phyloP scores from a whole-genome alignment of 2,113 vertebrate species.

The Empidonax alnorum region DNA sequence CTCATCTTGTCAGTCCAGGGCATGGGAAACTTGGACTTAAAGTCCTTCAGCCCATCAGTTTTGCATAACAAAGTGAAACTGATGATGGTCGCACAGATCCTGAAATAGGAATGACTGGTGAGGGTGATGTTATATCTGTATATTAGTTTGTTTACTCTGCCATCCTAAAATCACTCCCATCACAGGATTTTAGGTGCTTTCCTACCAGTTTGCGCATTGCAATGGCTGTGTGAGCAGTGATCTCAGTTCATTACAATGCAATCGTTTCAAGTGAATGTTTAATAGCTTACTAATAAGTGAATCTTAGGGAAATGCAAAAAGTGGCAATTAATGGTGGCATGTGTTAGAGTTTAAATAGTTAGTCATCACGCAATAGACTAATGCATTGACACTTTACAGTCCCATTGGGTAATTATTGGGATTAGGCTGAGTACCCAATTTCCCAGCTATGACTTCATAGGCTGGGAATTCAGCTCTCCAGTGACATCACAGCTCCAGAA shows the following conservation, averaged over 20 bases:
- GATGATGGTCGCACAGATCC: background rate
- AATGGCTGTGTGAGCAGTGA: background rate
- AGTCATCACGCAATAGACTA: background rate
- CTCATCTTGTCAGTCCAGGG: background rate
- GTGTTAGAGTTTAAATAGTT: background rate
- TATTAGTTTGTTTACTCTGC: background rate
- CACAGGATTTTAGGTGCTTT: conserved; percentile 35
- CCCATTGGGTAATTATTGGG: conserved; percentile 18
- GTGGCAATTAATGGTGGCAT: background rate
- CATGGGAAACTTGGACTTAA: background rate
- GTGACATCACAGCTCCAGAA: conserved; percentile 18
- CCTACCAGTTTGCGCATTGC: background rate
- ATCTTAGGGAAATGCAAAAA: conserved; percentile 8
- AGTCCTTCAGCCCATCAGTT: background rate
- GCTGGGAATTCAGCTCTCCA: conserved; percentile 39
- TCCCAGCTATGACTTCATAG: conserved; percentile 48
- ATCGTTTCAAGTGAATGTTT: conserved; percentile 30
- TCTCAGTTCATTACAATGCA: conserved; percentile 24
- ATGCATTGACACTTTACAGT: conserved; percentile 23
- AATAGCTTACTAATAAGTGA: conserved; percentile 48
- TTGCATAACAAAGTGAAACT: background rate
- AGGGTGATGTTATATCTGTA: background rate
- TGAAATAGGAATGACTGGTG: background rate
- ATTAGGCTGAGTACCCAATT: conserved; percentile 40
- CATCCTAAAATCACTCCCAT: background rate